phyloP scores from a whole-genome alignment of 1,140 invertebrate genomes.

The Pemphigus obesinymphae region DNA sequence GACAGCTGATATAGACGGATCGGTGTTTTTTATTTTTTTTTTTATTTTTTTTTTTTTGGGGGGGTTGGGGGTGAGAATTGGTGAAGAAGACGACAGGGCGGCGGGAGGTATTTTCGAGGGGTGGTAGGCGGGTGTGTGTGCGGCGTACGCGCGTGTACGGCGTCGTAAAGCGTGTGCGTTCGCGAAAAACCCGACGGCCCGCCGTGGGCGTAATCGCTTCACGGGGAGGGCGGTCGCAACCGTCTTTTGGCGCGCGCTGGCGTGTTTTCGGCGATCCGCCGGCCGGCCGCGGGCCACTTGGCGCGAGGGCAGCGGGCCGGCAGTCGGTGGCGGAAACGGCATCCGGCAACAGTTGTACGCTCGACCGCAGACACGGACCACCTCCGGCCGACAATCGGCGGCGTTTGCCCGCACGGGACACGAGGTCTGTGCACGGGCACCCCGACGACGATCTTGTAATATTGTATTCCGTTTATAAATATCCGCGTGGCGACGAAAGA shows the following conservation, averaged over 20 bases:
- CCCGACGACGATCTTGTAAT: too few species aligned
- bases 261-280: conserved; percentile 25
- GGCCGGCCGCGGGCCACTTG: background rate
- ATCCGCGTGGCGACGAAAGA: too few species aligned
- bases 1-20: background rate
- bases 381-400: too few species aligned
- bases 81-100: background rate
- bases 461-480: too few species aligned
- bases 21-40: too few species aligned
- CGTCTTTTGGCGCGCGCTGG: conserved; percentile 20
- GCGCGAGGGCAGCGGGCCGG: background rate
- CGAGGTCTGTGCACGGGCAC: background rate
- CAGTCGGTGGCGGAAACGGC: background rate
- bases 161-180: too few species aligned
- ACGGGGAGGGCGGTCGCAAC: conserved; percentile 11
- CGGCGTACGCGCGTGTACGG: background rate
- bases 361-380: background rate
- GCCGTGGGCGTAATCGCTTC: conserved; percentile 5
- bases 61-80: background rate
- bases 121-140: background rate
- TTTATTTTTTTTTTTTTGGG: too few species aligned
- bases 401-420: too few species aligned
- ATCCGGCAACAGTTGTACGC: background rate
- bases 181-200: background rate
- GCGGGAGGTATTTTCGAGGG: background rate